Evolutionary conservation across 2,113 vertebrate genomes (phyloP).

Genomic region (Probosciger aterrimus): DNA sequence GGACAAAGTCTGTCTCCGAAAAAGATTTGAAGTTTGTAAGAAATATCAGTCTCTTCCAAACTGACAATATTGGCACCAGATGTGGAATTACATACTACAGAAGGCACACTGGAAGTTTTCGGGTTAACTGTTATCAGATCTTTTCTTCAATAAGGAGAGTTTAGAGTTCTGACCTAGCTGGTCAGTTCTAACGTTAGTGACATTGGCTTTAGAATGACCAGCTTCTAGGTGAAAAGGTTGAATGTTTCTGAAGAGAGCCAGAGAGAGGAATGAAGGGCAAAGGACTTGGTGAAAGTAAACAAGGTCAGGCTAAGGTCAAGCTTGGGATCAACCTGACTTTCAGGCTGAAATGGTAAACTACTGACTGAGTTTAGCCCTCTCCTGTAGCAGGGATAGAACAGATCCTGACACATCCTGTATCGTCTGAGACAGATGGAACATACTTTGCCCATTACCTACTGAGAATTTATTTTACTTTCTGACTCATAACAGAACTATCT

Average conservation of each 20-base stretch:
- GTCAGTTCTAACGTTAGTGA: neutral
- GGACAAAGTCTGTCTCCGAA: neutral
- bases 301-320: slow-evolving; percentile 66
- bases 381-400: slow-evolving; percentile 18
- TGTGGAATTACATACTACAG: neutral
- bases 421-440: slow-evolving; percentile 28
- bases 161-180: neutral
- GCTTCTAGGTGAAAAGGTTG: slow-evolving; percentile 46
- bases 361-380: slow-evolving; percentile 54
- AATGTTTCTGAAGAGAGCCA: slow-evolving; percentile 12
- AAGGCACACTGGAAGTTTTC: neutral
- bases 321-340: slow-evolving; percentile 55
- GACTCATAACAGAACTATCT: neutral
- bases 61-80: slow-evolving; percentile 25
- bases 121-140: neutral
- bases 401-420: slow-evolving; percentile 58
- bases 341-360: slow-evolving; percentile 60
- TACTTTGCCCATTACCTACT: slow-evolving; percentile 11
- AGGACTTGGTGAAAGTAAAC: slow-evolving; percentile 41
- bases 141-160: neutral
- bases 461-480: slow-evolving; percentile 27
- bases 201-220: neutral
- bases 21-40: neutral
- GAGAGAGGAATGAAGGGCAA: slow-evolving; percentile 13
- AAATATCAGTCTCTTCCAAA: neutral